These are phyloP conservation scores for Malachius bipustulatus DNA, from an alignment of 2,888 invertebrate genomes.

Conservation along the genomic window DNA sequence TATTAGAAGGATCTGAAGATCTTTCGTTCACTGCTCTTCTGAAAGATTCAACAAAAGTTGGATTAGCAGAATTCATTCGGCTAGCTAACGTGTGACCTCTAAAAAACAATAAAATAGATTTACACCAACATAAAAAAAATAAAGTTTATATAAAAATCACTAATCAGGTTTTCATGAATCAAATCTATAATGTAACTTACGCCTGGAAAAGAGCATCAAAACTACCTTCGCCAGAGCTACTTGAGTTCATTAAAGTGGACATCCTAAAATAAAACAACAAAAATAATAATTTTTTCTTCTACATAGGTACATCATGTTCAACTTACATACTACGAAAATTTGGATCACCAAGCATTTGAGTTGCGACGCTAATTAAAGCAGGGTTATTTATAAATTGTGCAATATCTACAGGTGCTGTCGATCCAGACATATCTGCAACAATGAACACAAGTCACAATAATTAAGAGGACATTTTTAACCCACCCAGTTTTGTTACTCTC, in stretches of 20 bases:
- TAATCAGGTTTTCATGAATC: too few relatives aligned
- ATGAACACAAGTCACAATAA: background rate
- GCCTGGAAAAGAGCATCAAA: constrained; percentile 31
- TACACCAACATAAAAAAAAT: too few relatives aligned
- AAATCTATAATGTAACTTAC: constrained; percentile 20
- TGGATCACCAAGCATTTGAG: constrained; percentile 74
- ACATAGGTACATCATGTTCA: constrained; percentile 6
- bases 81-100: constrained; percentile 68
- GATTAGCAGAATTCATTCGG: constrained; percentile 72
- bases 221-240: constrained; percentile 26
- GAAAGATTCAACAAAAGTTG: constrained; percentile 69
- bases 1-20: too few relatives aligned
- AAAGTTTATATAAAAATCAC: too few relatives aligned
- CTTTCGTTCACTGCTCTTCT: constrained; percentile 23
- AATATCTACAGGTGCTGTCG: constrained; percentile 42
- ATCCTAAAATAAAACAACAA: constrained; percentile 25
- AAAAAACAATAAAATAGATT: too few relatives aligned
- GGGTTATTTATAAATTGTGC: constrained; percentile 67
- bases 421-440: constrained; percentile 13
- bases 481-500: background rate
- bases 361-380: constrained; percentile 71
- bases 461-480: background rate
- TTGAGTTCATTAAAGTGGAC: constrained; percentile 31
- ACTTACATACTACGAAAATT: constrained; percentile 60
- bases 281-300: background rate